Evolutionary conservation across 2,797 vertebrate genomes (phyloP).

Genomic region (Chaunax sp.): DNA sequence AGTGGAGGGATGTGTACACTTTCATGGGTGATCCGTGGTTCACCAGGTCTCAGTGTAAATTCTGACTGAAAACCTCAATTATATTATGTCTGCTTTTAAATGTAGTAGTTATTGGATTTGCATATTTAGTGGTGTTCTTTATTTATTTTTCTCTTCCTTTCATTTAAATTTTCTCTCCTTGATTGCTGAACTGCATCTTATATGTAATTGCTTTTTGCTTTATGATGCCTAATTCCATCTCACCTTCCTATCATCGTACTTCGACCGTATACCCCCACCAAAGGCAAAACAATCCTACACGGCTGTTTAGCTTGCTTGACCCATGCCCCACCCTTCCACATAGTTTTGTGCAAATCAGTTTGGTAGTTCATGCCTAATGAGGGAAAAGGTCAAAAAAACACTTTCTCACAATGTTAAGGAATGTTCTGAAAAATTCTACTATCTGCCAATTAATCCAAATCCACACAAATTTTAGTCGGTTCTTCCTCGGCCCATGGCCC

Average conservation of each 20-base stretch:
- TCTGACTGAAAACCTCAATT: not conserved
- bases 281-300: too few species aligned
- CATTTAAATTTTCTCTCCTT: not conserved
- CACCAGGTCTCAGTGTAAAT: not conserved
- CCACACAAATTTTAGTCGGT: too few species aligned
- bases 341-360: too few species aligned
- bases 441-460: too few species aligned
- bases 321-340: too few species aligned
- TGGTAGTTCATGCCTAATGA: too few species aligned
- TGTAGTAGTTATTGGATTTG: constrained; percentile 9
- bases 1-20: constrained; percentile 34
- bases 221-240: constrained; percentile 19
- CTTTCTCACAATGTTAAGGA: too few species aligned
- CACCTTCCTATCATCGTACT: constrained; percentile 9
- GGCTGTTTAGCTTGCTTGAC: too few species aligned
- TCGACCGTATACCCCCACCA: too few species aligned
- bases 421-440: too few species aligned
- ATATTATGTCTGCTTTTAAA: not conserved
- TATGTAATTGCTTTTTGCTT: constrained; percentile 2
- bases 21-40: constrained; percentile 9
- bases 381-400: too few species aligned
- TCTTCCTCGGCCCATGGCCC: too few species aligned
- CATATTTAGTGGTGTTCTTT: constrained; percentile 13
- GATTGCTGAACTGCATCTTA: constrained; percentile 12
- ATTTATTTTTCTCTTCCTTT: constrained; percentile 4